Evolutionary conservation across 35 echinoderm and acorn worm genomes (phyloP).

Genomic region (Hemicentrotus pulcherrimus): DNA sequence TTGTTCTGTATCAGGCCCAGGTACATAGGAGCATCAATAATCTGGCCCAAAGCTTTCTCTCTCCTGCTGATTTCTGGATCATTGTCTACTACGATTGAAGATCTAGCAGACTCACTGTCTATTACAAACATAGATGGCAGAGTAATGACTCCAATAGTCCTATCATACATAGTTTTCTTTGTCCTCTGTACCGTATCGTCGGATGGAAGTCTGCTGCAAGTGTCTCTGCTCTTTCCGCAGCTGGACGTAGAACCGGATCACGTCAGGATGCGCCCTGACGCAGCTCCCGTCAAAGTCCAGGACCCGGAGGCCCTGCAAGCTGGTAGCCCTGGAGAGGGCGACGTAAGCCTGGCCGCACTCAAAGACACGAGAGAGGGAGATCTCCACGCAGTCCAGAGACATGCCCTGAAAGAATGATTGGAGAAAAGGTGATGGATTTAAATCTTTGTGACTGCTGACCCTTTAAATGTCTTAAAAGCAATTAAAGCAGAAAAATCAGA

Average conservation of each 20-base stretch:
- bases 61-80: too few relatives aligned
- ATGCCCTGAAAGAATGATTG: conserved; percentile 67
- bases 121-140: not conserved
- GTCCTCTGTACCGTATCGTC: conserved; percentile 22
- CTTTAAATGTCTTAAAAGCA: too few relatives aligned
- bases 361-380: conserved; percentile 91
- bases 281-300: conserved; percentile 88
- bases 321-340: conserved; percentile 87
- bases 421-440: conserved; percentile 4
- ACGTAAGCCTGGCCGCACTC: conserved; percentile 98
- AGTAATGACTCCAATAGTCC: not conserved
- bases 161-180: conserved; percentile 40
- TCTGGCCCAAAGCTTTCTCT: too few relatives aligned
- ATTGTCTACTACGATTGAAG: too few relatives aligned
- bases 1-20: too few relatives aligned
- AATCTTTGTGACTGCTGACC: not conserved
- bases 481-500: too few relatives aligned
- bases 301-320: conserved; percentile 85
- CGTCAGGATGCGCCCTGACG: conserved; percentile 89
- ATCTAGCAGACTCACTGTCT: not conserved
- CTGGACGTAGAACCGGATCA: conserved; percentile 77
- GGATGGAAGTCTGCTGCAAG: conserved; percentile 56
- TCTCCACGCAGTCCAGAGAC: conserved; percentile 98
- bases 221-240: conserved; percentile 74
- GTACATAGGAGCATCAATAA: too few relatives aligned